Percentiles rank a stretch among this genome's conserved stretches.
phyloP scores from a whole-genome alignment of 2,113 vertebrate genomes.

The Ameiurus melas region DNA sequence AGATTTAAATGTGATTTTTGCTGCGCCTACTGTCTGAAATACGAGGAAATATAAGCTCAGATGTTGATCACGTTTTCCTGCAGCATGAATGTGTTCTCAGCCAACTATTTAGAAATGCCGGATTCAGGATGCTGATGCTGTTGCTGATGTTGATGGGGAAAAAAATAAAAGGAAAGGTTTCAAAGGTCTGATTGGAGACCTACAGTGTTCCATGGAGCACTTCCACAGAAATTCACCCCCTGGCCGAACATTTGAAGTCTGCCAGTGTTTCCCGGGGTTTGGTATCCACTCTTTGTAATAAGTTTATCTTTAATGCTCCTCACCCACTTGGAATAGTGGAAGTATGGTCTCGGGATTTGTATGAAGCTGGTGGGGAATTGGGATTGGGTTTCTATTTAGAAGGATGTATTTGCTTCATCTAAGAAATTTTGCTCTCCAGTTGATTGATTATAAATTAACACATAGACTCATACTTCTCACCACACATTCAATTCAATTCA shows the following conservation, averaged over 20 bases:
- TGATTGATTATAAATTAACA: background rate
- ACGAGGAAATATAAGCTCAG: background rate
- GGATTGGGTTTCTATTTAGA: background rate
- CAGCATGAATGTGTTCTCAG: background rate
- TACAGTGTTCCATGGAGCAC: no score
- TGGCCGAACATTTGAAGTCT: background rate
- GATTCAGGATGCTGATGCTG: background rate
- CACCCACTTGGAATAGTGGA: background rate
- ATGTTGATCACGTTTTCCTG: background rate
- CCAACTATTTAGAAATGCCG: background rate
- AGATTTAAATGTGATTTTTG: background rate
- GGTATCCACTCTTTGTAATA: constrained; percentile 45
- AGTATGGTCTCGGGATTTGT: background rate
- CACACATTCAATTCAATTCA: background rate
- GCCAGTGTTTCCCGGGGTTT: background rate
- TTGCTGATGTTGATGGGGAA: background rate
- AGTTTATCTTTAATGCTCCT: background rate
- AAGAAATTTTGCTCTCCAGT: background rate
- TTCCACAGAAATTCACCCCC: background rate
- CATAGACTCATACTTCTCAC: background rate
- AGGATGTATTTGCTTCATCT: background rate
- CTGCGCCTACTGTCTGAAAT: background rate
- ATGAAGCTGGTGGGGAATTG: background rate
- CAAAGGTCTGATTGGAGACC: background rate
- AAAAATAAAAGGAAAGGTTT: background rate